Percentiles rank a stretch among this genome's conserved stretches.
phyloP scores from a whole-genome alignment of 2,113 vertebrate genomes.

The Mohoua ochrocephala region DNA sequence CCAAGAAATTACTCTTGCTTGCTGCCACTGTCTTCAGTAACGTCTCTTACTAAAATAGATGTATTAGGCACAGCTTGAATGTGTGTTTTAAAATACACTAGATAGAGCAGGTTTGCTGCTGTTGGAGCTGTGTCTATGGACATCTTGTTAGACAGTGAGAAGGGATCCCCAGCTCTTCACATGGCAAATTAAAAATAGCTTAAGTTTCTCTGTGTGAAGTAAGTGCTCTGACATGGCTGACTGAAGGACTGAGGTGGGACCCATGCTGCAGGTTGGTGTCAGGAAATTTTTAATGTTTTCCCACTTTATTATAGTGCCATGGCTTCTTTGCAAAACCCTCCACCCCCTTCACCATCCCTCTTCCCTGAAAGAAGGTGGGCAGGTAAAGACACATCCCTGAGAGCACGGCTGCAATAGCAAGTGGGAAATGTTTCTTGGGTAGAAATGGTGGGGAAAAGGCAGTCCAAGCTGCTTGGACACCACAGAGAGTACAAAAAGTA shows the following conservation, averaged over 20 bases:
- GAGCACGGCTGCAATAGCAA: neutral
- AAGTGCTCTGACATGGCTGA: neutral
- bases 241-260: neutral
- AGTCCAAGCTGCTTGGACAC: neutral
- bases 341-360: neutral
- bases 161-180: neutral
- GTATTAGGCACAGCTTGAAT: neutral
- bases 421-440: neutral
- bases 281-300: neutral
- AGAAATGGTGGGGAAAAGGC: neutral
- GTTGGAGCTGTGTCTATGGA: neutral
- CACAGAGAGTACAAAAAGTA: neutral
- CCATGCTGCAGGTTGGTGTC: neutral
- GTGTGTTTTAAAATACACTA: neutral
- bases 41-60: neutral
- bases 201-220: neutral
- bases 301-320: accelerated
- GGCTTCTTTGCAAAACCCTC: neutral
- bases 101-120: neutral
- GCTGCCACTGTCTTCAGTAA: neutral
- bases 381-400: neutral
- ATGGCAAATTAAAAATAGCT: neutral
- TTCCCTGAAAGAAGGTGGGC: neutral
- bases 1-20: neutral
- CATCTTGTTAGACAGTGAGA: neutral